A percentile compares a stretch with the other conserved stretches of the same genome.
Conservation (phyloP, 2,797 vertebrate species). For the Hydrophis major region DNA sequence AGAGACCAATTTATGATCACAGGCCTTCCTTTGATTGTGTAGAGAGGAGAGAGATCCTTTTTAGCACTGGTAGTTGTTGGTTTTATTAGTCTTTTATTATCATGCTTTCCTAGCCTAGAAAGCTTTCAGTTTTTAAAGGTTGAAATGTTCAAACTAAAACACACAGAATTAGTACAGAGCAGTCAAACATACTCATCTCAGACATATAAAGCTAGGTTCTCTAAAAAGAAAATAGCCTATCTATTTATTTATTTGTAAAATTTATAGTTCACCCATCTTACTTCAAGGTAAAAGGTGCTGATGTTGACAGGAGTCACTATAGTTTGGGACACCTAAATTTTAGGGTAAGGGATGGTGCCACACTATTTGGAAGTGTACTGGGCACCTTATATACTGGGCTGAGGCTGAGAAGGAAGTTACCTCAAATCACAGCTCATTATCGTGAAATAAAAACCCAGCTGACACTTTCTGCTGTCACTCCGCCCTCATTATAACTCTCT, state of each 20-base stretch:
- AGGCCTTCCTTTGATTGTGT: background rate
- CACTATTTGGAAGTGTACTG: conserved; percentile 11
- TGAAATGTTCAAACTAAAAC: background rate
- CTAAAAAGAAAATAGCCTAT: background rate
- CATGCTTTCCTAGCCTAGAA: background rate
- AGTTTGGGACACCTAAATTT: background rate
- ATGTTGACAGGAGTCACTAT: background rate
- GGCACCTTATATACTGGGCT: background rate
- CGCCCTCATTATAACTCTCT: background rate
- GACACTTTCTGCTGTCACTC: background rate
- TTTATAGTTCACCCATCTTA: background rate
- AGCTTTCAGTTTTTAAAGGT: background rate
- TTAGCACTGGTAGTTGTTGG: background rate
- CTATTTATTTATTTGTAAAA: background rate
- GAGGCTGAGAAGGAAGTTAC: conserved; percentile 10
- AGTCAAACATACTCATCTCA: background rate
- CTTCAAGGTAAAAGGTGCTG: background rate
- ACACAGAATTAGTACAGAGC: background rate
- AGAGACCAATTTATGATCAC: background rate
- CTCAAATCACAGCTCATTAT: background rate
- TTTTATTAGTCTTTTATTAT: background rate
- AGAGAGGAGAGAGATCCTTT: background rate
- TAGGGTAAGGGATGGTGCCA: background rate
- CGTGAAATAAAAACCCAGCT: background rate
- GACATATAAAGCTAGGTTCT: background rate